Base-by-base conservation (phyloP, 1,140 invertebrate genomes). In the Drosophila funebris region DNA sequence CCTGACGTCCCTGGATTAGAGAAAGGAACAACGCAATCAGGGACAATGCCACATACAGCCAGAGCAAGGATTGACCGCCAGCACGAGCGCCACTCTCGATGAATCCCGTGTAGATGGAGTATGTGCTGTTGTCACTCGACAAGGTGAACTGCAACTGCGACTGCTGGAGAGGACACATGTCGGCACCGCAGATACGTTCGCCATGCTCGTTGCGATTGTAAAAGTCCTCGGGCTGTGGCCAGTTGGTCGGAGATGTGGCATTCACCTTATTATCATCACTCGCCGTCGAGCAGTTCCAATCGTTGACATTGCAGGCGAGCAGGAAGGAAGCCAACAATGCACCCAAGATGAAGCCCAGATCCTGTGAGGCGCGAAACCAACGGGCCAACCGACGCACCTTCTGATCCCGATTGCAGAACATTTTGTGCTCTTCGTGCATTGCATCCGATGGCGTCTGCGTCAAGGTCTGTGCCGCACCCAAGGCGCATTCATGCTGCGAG, bases 31-130 rank as follows among this genome's bases (percentile, higher is more conserved):
- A 87, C 1, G 93, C 93, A 8, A 93, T 76, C 0, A 93, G 73
- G 5, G 93, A 92, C 43, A 94, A 91, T 1, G 93, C 92, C 0
- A 94, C 90, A 76, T 94, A 95, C 4, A 61, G 33, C 53, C 93
- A 93, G 4, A 94, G 92, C 9, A 95, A 72, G 20, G 94, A 90
- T 22, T 92, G 92, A 0, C 93, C 92, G 0, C 93, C 93, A n/a
- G 64, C 56, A 4, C 72, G 67, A 0, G 64, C 44, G 11, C 67
- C 75, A 5, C 79, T 87, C 22, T 79, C 77, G 16, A 91, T 91
- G 58, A 91, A 91, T 1, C 70, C 66, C 0, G 72, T 46, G 5
- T 75, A 91, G 9, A 91, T 79, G 43, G 90, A 84, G 9, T 46
- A 41, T 18, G 64, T 53, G 5, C 18, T 41, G 46, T 31, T 50